Base-by-base conservation (phyloP, 2,888 invertebrate species). In the Zygogramma bicolorata region DNA sequence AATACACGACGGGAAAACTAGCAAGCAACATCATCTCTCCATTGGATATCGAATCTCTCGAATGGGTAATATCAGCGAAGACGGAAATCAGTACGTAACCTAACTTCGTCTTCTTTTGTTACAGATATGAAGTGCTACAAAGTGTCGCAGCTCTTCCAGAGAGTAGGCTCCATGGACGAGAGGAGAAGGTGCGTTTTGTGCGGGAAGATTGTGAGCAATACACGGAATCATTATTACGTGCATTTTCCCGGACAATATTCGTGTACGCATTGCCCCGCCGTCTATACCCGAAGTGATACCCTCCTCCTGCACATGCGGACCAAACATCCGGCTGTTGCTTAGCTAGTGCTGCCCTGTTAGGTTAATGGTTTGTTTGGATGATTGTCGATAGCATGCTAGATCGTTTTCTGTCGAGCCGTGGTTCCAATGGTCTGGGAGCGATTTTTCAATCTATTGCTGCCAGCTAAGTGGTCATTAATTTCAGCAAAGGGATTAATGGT, bases 191-290 rank as follows among this genome's bases (percentile, higher is more conserved):
- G 90, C 86, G 88, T 89, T 79, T 86, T 90, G 83, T 90, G 90
- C 86, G 90, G 90, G 81, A 90, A 90, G 87, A 88, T 90, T 82
- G 90, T 90, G 80, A 90, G 90, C 86, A 90, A 90, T 85, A 89
- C 90, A 74, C 88, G 90, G 80, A 90, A 90, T 86, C 90, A 90
- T 84, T 90, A 90, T 86, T 90, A 90, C 85, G 90, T 90, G 78
- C 90, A 90, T 85, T 90, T 90, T 82, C 90, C 90, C 77, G 90
- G 90, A 77, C 89, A 89, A 81, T 90, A 90, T 82, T 88, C 89
- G 79, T 90, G 90, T 84, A 85, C 88, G 76, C 88, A 89, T 82
- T 90, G 90, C 84, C 89, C 89, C 70, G 89, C 90, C 73, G 90
- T 90, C 77, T 90, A 90, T 84, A 90, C 90, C 76, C 87, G 90